A percentile compares a stretch with the other conserved stretches of the same genome.
These are phyloP conservation scores for Patagioenas fasciata DNA, from an alignment of 2,113 vertebrate species.

Conservation along the genomic window DNA sequence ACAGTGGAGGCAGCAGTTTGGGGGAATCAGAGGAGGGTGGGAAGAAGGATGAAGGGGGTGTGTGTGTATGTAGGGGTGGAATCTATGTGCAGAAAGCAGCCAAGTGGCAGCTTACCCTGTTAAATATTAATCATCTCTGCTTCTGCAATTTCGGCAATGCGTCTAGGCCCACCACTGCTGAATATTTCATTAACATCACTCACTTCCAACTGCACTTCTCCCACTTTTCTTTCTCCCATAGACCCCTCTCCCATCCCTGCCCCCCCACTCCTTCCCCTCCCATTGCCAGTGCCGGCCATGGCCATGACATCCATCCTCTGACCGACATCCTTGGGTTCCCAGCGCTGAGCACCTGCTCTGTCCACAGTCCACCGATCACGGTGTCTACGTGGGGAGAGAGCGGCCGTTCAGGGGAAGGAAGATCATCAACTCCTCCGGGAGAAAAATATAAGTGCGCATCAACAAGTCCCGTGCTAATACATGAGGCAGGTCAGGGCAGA, in stretches of 20 bases:
- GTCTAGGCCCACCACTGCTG: conserved; percentile 75
- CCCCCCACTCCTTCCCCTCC: background rate
- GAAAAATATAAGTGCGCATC: conserved; percentile 17
- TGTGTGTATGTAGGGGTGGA: conserved; percentile 21
- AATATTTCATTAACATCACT: conserved; percentile 78
- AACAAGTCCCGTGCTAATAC: conserved; percentile 56
- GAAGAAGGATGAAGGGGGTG: background rate
- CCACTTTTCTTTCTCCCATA: conserved; percentile 41
- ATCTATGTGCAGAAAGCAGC: conserved; percentile 67
- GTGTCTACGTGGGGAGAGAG: background rate
- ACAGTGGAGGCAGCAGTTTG: background rate
- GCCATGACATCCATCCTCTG: background rate
- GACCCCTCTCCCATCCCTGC: background rate
- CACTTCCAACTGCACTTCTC: conserved; percentile 68
- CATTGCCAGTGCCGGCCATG: background rate
- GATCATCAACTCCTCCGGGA: conserved; percentile 8
- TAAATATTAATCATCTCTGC: conserved; percentile 79
- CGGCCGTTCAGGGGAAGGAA: background rate
- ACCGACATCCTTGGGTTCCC: background rate
- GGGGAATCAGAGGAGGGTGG: conserved; percentile 11
- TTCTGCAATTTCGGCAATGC: conserved; percentile 76
- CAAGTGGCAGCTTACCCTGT: conserved; percentile 76
- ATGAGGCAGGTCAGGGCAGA: conserved; percentile 50
- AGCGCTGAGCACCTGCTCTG: fast-evolving
- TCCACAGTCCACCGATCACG: fast-evolving